These are phyloP conservation scores for Eupithecia dodoneata DNA, from an alignment of 2,888 invertebrate species.

Conservation along the genomic window DNA sequence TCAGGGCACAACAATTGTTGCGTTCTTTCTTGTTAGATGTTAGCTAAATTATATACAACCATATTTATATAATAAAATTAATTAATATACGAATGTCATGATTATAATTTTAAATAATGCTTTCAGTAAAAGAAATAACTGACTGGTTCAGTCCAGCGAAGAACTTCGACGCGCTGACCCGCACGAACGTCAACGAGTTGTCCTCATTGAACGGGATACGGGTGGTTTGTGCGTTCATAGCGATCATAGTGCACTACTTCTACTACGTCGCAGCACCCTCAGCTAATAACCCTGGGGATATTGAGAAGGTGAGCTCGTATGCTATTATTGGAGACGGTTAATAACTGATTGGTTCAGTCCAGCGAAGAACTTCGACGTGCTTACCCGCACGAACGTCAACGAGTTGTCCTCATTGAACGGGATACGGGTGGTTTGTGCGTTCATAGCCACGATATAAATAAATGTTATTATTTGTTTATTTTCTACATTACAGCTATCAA, in stretches of 20 bases:
- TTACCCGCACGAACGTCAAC: neutral
- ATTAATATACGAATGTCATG: too few relatives aligned
- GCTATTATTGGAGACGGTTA: neutral
- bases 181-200: neutral
- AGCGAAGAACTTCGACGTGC: constrained; percentile 2
- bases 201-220: constrained; percentile 3
- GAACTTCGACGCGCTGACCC: neutral
- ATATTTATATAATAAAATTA: too few relatives aligned
- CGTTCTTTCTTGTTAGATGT: too few relatives aligned
- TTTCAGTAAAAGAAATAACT: neutral
- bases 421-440: neutral
- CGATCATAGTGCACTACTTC: constrained; percentile 27
- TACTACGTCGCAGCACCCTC: neutral
- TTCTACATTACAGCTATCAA: too few relatives aligned
- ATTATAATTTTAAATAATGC: neutral
- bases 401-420: constrained; percentile 4
- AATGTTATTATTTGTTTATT: too few relatives aligned
- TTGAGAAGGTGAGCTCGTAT: constrained; percentile 27
- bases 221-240: neutral
- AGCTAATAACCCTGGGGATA: constrained; percentile 17
- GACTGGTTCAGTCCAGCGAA: constrained; percentile 14
- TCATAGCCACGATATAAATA: neutral
- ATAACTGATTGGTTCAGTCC: constrained; percentile 14
- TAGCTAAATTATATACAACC: too few relatives aligned
- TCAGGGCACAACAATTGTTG: too few relatives aligned